Conservation (phyloP, 2,113 vertebrate genomes). For the Isichthys henryi region DNA sequence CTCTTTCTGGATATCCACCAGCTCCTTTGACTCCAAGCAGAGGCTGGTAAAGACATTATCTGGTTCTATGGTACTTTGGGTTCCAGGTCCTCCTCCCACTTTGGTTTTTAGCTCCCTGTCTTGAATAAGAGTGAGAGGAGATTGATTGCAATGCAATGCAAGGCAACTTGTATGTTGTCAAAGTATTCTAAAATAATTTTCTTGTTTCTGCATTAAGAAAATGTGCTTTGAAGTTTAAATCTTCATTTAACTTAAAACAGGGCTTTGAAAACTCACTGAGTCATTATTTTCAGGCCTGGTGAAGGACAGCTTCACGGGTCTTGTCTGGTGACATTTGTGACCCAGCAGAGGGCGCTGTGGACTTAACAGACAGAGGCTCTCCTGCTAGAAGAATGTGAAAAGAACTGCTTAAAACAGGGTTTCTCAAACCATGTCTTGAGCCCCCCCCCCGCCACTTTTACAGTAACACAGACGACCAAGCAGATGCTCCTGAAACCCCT, state of each 20-base stretch:
- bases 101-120: background rate
- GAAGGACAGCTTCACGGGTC: background rate
- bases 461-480: slow-evolving; percentile 30
- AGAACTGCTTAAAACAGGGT: background rate
- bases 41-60: background rate
- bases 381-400: background rate
- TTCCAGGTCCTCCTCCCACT: background rate
- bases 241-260: background rate
- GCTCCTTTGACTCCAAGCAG: background rate
- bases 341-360: slow-evolving; percentile 16
- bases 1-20: slow-evolving; percentile 27
- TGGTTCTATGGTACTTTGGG: background rate
- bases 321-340: background rate
- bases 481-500: slow-evolving; percentile 3
- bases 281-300: background rate
- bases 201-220: background rate
- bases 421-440: background rate
- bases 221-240: background rate
- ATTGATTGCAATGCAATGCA: background rate
- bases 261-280: background rate
- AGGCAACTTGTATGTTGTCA: background rate
- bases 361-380: background rate
- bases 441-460: slow-evolving; percentile 17
- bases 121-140: background rate
- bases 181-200: background rate